Evolutionary conservation across 2,113 vertebrate species (phyloP).

Genomic region (Tilapia sparmanii): DNA sequence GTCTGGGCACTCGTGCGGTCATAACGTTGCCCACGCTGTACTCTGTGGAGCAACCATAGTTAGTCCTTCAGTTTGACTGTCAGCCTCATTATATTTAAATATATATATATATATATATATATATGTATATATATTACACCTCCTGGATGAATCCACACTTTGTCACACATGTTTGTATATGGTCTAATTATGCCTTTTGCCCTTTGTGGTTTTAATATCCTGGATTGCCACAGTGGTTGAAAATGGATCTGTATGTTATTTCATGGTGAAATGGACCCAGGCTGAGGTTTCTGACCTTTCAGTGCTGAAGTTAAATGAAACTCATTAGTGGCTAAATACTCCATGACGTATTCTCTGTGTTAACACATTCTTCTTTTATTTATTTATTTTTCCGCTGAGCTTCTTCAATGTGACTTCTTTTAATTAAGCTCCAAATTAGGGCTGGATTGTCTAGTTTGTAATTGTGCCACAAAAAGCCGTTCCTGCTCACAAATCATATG

Average conservation of each 20-base stretch:
- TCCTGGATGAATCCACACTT: background rate
- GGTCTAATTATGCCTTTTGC: background rate
- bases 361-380: constrained; percentile 30
- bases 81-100: background rate
- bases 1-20: background rate
- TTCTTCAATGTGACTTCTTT: constrained; percentile 33
- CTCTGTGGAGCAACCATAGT: background rate
- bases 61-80: background rate
- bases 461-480: background rate
- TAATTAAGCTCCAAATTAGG: constrained; percentile 48
- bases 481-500: background rate
- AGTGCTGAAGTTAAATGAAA: constrained; percentile 38
- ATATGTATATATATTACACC: background rate
- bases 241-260: constrained; percentile 3
- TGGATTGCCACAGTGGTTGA: background rate
- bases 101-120: background rate
- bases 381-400: constrained; percentile 13
- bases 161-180: background rate
- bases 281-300: constrained; percentile 47
- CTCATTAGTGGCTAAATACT: constrained; percentile 44
- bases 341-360: constrained; percentile 14
- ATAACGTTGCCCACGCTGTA: background rate
- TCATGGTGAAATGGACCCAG: constrained; percentile 19
- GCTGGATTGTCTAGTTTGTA: constrained; percentile 38
- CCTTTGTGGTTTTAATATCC: background rate